Evolutionary conservation across 2,113 vertebrate genomes (phyloP).

Genomic region (Takifugu bimaculatus): DNA sequence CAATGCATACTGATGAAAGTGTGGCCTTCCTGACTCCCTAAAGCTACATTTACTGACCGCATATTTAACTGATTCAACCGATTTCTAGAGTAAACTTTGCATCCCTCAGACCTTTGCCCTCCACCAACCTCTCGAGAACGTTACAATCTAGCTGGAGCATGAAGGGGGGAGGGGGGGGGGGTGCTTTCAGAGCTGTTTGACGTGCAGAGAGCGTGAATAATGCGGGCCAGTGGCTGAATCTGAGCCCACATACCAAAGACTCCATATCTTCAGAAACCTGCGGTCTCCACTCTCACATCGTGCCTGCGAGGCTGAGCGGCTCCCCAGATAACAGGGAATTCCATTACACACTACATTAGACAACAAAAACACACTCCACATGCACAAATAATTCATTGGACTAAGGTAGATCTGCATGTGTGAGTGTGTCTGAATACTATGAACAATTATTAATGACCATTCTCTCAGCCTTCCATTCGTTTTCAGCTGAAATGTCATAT

Average conservation of each 20-base stretch:
- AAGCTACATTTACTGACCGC: neutral
- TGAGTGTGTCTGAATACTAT: conserved; percentile 15
- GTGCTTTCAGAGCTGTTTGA: conserved; percentile 13
- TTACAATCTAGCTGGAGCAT: too few relatives aligned
- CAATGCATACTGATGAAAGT: neutral
- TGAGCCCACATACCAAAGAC: conserved; percentile 21
- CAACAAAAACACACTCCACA: conserved; percentile 49
- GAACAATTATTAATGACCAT: conserved; percentile 34
- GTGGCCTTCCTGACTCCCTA: neutral
- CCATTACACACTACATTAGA: conserved; percentile 67
- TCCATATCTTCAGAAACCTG: conserved; percentile 19
- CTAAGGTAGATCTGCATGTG: conserved; percentile 46
- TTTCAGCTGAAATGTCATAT: neutral
- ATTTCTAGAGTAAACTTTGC: neutral
- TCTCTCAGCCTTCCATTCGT: conserved; percentile 1
- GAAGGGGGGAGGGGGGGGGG: too few relatives aligned
- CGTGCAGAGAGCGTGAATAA: conserved; percentile 27
- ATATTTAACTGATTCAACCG: neutral
- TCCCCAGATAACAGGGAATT: conserved; percentile 55
- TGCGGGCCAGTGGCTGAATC: conserved; percentile 30
- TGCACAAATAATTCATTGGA: conserved; percentile 55
- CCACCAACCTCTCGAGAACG: conserved; percentile 2
- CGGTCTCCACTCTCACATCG: conserved; percentile 16
- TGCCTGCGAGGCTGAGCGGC: conserved; percentile 30
- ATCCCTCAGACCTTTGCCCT: conserved; percentile 30